phyloP scores from a whole-genome alignment of 1,140 invertebrate genomes.

The Neuroterus valhalla region DNA sequence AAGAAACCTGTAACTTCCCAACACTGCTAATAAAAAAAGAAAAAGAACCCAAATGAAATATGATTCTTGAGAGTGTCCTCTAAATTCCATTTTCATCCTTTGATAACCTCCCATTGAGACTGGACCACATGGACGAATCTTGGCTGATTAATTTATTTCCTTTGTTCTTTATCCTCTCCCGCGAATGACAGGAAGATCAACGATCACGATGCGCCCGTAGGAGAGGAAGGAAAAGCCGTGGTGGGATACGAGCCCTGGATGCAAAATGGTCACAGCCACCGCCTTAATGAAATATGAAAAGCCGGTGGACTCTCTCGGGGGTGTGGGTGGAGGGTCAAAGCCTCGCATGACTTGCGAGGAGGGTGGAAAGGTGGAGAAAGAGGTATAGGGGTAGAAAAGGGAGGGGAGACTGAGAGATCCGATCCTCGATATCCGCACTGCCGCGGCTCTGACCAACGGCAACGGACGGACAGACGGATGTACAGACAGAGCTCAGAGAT shows the following conservation, averaged over 20 bases:
- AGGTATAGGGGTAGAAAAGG: constrained; percentile 32
- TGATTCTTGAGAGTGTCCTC: too few relatives aligned
- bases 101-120: too few relatives aligned
- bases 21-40: too few relatives aligned
- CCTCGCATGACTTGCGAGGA: constrained; percentile 57
- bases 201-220: constrained; percentile 5
- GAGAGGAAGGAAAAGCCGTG: constrained; percentile 40
- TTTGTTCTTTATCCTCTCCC: not conserved
- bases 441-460: constrained; percentile 43
- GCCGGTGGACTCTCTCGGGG: constrained; percentile 55
- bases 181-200: constrained; percentile 2
- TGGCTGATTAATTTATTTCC: not conserved
- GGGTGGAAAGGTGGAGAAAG: constrained; percentile 44
- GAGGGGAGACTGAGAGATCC: constrained; percentile 54
- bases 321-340: constrained; percentile 54
- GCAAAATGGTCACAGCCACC: constrained; percentile 60
- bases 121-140: too few relatives aligned
- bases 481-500: constrained; percentile 61
- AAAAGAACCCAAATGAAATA: too few relatives aligned
- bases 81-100: too few relatives aligned
- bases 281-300: constrained; percentile 70
- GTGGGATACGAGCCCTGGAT: constrained; percentile 43
- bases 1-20: too few relatives aligned
- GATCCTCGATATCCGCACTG: constrained; percentile 66
- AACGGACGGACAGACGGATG: constrained; percentile 51